phyloP scores from a whole-genome alignment of 2,797 vertebrate species.

The Sciaenops ocellatus region DNA sequence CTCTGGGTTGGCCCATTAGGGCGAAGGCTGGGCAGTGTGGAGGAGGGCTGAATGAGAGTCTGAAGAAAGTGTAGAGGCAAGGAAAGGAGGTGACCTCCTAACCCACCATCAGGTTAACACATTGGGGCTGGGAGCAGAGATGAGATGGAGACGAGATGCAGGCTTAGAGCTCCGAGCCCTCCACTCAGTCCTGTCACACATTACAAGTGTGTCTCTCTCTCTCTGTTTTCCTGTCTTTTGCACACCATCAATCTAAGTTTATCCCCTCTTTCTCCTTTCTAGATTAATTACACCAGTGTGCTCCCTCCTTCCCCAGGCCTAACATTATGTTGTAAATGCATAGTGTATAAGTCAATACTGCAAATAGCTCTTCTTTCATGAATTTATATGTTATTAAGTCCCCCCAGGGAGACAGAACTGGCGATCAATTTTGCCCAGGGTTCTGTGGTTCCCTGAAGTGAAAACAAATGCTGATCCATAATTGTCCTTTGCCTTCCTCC shows the following conservation, averaged over 20 bases:
- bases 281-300: conserved; percentile 85
- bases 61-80: conserved; percentile 40
- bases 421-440: conserved; percentile 81
- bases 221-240: conserved; percentile 63
- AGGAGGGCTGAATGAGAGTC: conserved; percentile 36
- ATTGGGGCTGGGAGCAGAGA: conserved; percentile 35
- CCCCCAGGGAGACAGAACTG: conserved; percentile 69
- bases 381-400: conserved; percentile 86
- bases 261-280: conserved; percentile 69
- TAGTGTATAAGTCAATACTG: conserved; percentile 86
- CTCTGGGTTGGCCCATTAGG: conserved; percentile 62
- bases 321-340: conserved; percentile 87
- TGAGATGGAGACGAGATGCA: conserved; percentile 55
- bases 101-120: conserved; percentile 55
- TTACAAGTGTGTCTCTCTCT: conserved; percentile 49
- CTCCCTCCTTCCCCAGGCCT: conserved; percentile 75
- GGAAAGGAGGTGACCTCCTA: conserved; percentile 65
- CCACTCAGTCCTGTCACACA: conserved; percentile 56
- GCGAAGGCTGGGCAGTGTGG: conserved; percentile 40
- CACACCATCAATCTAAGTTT: conserved; percentile 75
- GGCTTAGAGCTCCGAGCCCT: conserved; percentile 51
- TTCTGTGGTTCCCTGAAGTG: conserved; percentile 79
- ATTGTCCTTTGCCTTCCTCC: conserved; percentile 74
- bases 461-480: conserved; percentile 87
- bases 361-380: conserved; percentile 86